phyloP scores from a whole-genome alignment of 2,797 vertebrate species.

The Amblyraja radiata region DNA sequence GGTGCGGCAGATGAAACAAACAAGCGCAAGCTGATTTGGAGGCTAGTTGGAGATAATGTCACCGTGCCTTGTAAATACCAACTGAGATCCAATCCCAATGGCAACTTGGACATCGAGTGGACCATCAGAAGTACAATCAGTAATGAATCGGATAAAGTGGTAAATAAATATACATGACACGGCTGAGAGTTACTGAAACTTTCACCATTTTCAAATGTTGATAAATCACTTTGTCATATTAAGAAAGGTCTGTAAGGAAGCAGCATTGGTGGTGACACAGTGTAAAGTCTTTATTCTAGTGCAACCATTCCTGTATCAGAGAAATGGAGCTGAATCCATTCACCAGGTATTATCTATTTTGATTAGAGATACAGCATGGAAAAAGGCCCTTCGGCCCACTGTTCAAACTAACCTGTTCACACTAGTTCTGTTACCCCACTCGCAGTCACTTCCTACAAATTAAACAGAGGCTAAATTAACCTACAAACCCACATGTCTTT shows the following conservation, averaged over 20 bases:
- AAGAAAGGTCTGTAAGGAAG: neutral
- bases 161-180: neutral
- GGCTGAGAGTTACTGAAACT: neutral
- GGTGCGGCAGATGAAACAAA: neutral
- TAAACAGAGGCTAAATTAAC: too few species aligned
- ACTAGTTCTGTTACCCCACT: too few species aligned
- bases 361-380: too few species aligned
- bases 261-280: neutral
- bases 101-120: constrained; percentile 30
- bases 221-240: neutral
- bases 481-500: too few species aligned
- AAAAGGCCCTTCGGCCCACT: too few species aligned
- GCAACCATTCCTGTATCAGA: neutral
- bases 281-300: neutral
- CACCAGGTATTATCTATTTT: neutral
- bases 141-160: neutral
- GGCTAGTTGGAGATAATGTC: neutral
- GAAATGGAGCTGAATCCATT: neutral
- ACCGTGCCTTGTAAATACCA: neutral
- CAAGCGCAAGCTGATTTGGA: neutral
- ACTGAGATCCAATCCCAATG: neutral
- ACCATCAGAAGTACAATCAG: neutral
- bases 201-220: neutral
- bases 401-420: too few species aligned
- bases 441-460: too few species aligned